Base-by-base conservation (phyloP, 2,797 vertebrate genomes). In the Pterois miles region DNA sequence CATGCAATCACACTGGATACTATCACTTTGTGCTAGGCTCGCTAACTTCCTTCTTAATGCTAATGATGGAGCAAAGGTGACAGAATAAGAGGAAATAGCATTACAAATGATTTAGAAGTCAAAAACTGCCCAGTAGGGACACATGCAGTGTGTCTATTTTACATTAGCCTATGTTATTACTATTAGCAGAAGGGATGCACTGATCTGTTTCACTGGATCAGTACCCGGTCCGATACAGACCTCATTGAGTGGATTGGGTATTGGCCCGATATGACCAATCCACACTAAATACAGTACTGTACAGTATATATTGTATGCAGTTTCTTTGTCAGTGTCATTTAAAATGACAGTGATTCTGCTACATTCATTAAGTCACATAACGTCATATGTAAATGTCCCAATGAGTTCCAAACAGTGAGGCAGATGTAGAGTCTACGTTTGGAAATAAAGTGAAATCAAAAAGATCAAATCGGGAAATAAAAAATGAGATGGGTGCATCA, bases 11-110 rank as follows among this genome's bases (percentile, higher is more conserved):
- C 2, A 66, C 81, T 85, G 83, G 85, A 91, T 46, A 25, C 52
- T 70, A 76, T 74, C 67, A 48, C 11, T 59, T 76, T 59, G 4
- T 29, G 36, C 66, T 33, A 52, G 13, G 0, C 8, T 29, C 25
- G n/a, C 46, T 36, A 0, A 76, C 79, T 86, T 92, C 80, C 85
- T 72, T 72, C 11, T 48, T 18, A 14, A 56, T 68, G 16, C 4
- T 6, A 16, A 11, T 29, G 0, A 6, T 6, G 46, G 13, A 66
- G 54, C 33, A 16, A 18, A 71, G 14, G 6, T 14, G 16, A 20
- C 8, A 2, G 11, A 27, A 0, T 13, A 11, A 13, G 7, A 2
- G 2, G 4, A 46, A 38, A 13, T 10, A 8, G 20, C n/a, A 59
- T 22, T 22, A 14, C 36, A 62, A 25, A 38, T 16, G 1, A 38